Evolutionary conservation across 2,888 invertebrate genomes (phyloP).

Genomic region (Autographa gamma): DNA sequence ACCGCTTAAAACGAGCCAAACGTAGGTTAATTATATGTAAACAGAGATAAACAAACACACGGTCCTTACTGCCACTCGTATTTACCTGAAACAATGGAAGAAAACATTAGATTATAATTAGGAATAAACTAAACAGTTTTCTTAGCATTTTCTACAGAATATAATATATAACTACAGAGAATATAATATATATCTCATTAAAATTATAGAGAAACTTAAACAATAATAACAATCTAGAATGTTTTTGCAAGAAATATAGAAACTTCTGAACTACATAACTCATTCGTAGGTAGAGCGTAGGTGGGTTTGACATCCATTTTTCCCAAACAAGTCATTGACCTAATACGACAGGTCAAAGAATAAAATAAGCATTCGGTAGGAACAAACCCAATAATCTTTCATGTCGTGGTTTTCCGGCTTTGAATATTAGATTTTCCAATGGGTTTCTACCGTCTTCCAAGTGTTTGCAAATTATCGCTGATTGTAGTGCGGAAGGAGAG

Average conservation of each 20-base stretch:
- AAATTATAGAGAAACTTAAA: not conserved
- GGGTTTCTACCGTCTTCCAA: not conserved
- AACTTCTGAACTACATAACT: slow-evolving; percentile 22
- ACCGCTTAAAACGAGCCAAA: slow-evolving; percentile 66
- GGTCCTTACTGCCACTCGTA: not conserved
- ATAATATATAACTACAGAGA: too few relatives aligned
- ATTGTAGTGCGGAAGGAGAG: slow-evolving; percentile 1
- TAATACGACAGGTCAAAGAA: slow-evolving; percentile 23
- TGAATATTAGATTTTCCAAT: not conserved
- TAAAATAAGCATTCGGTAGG: slow-evolving; percentile 6
- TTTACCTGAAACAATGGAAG: slow-evolving; percentile 68
- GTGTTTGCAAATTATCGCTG: not conserved
- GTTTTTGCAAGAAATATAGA: slow-evolving; percentile 6
- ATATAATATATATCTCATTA: not conserved
- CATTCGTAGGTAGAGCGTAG: slow-evolving; percentile 21
- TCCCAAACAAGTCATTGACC: slow-evolving; percentile 45
- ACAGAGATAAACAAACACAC: not conserved
- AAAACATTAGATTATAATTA: slow-evolving; percentile 32
- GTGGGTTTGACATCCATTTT: slow-evolving; percentile 27
- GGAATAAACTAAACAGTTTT: not conserved
- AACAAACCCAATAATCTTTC: not conserved
- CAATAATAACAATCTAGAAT: not conserved
- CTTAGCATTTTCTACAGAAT: not conserved
- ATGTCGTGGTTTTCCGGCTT: not conserved
- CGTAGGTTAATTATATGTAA: slow-evolving; percentile 16